A percentile compares a stretch with the other conserved stretches of the same genome.
These are phyloP conservation scores for Siniperca scherzeri DNA, from an alignment of 2,797 vertebrate genomes.

Conservation along the genomic window DNA sequence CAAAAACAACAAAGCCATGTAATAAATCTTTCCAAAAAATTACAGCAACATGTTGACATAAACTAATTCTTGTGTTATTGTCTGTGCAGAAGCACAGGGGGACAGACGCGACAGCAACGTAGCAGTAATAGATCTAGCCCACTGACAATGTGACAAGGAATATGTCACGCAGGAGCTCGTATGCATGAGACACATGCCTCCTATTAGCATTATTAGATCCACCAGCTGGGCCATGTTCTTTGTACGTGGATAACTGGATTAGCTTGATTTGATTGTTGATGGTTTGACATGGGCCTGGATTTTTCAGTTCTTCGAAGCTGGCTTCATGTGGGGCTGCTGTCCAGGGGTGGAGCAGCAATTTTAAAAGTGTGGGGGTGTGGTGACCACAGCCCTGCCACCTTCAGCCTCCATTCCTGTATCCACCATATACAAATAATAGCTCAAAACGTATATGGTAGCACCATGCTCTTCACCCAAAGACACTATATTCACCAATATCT, in stretches of 20 bases:
- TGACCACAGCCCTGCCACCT: too few relatives aligned
- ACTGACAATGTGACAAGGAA: slow-evolving; percentile 7
- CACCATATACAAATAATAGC: too few relatives aligned
- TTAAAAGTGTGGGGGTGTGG: too few relatives aligned
- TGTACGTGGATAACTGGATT: slow-evolving; percentile 18
- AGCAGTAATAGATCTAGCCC: background rate
- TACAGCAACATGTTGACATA: background rate
- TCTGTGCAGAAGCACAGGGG: background rate
- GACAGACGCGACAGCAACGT: background rate
- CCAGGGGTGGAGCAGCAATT: too few relatives aligned
- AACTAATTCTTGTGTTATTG: background rate
- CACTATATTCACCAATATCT: too few relatives aligned
- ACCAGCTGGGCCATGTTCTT: slow-evolving; percentile 28
- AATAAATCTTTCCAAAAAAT: background rate
- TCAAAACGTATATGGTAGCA: too few relatives aligned
- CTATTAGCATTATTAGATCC: slow-evolving; percentile 30
- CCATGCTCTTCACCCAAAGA: too few relatives aligned
- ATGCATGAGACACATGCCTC: slow-evolving; percentile 1
- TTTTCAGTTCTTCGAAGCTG: background rate
- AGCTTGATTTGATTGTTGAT: slow-evolving; percentile 39
- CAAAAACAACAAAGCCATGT: background rate
- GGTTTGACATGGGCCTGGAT: slow-evolving; percentile 17
- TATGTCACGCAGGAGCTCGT: background rate
- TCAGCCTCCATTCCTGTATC: too few relatives aligned
- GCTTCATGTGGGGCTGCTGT: background rate